These are phyloP conservation scores for Clunio marinus DNA, from an alignment of 2,888 invertebrate genomes.

Conservation along the genomic window DNA sequence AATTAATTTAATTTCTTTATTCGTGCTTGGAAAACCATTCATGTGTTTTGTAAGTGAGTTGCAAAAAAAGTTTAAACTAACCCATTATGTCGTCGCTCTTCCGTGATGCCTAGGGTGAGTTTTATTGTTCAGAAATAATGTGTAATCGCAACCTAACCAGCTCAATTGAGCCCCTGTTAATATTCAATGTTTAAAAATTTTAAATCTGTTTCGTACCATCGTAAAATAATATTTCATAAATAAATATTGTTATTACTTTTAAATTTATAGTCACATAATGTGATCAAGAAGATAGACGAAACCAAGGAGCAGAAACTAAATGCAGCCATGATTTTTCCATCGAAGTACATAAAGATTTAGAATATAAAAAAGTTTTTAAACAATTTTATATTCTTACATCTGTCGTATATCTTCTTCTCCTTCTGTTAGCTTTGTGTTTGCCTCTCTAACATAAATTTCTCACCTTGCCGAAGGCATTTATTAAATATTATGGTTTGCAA, in stretches of 20 bases:
- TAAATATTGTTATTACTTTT: conserved; percentile 33
- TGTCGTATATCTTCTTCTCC: conserved; percentile 21
- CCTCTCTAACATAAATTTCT: conserved; percentile 9
- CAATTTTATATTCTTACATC: not conserved
- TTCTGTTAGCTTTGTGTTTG: not conserved
- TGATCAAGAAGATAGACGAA: conserved; percentile 12
- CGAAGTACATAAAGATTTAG: no score
- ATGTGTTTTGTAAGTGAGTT: not conserved
- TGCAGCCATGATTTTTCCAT: conserved; percentile 35
- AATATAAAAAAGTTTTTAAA: conserved; percentile 3
- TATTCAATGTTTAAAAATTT: not conserved
- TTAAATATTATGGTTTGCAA: conserved; percentile 16
- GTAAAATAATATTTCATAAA: conserved; percentile 16
- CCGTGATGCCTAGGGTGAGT: not conserved
- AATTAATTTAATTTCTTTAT: no score
- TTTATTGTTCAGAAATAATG: conserved; percentile 17
- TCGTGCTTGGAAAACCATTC: no score
- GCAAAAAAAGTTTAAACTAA: not conserved
- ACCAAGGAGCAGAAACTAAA: not conserved
- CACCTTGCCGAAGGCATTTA: conserved; percentile 23
- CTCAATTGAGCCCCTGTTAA: not conserved
- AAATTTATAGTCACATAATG: conserved; percentile 22
- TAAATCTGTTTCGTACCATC: not conserved
- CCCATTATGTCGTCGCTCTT: not conserved
- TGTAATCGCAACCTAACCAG: conserved; percentile 2